Percentiles rank a stretch among this genome's conserved stretches.
phyloP scores from a whole-genome alignment of 2,888 invertebrate species.

The Trichopoda pennipes region DNA sequence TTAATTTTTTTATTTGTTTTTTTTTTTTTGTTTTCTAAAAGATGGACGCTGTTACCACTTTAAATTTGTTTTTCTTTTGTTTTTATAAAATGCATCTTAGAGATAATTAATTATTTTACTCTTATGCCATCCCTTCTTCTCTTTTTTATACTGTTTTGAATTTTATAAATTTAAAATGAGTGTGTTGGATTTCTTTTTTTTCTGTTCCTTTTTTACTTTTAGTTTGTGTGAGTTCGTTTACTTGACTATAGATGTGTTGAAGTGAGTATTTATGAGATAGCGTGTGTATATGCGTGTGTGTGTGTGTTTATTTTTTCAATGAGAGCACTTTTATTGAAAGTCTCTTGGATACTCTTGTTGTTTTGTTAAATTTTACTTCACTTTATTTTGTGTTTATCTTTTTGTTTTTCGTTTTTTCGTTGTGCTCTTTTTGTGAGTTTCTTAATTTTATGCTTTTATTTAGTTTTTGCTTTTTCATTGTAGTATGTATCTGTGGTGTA shows the following conservation, averaged over 20 bases:
- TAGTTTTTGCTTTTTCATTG: constrained; percentile 44
- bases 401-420: constrained; percentile 31
- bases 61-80: constrained; percentile 24
- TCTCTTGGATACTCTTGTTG: constrained; percentile 55
- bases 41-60: constrained; percentile 51
- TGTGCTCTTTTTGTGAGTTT: constrained; percentile 61
- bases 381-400: neutral
- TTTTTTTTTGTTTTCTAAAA: constrained; percentile 26
- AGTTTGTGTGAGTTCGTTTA: constrained; percentile 48
- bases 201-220: constrained; percentile 27
- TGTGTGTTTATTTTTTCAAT: constrained; percentile 21
- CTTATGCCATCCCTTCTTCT: constrained; percentile 27
- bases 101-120: constrained; percentile 60
- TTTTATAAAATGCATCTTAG: constrained; percentile 63
- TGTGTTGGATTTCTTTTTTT: constrained; percentile 24
- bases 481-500: constrained; percentile 35
- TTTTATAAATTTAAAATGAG: constrained; percentile 29
- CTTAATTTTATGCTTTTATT: constrained; percentile 54
- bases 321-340: constrained; percentile 46
- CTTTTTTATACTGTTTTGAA: constrained; percentile 27
- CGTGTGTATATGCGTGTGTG: constrained; percentile 15
- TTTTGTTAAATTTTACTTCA: constrained; percentile 39
- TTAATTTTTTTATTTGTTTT: constrained; percentile 8
- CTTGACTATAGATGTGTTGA: constrained; percentile 15
- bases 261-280: constrained; percentile 1